A percentile compares a stretch with the other conserved stretches of the same genome.
These are phyloP conservation scores for Pentamera pediparva DNA, from an alignment of 53 echinoderm and acorn worm genomes.

Conservation along the genomic window DNA sequence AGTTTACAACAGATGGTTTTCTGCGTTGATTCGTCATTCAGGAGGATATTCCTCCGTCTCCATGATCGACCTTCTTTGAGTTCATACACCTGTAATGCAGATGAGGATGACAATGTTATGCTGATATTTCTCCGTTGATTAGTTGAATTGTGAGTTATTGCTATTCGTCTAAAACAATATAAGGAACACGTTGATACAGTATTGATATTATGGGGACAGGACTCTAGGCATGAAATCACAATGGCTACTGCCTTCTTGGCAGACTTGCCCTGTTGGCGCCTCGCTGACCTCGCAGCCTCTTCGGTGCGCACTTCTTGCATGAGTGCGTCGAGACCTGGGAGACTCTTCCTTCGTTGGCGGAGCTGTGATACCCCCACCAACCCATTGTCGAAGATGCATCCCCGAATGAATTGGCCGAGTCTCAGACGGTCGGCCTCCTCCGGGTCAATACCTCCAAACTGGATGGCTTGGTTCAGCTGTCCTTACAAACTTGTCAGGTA, in stretches of 20 bases:
- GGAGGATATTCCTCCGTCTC: too few species aligned
- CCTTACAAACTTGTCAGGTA: slow-evolving; percentile 28
- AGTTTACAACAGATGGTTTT: too few species aligned
- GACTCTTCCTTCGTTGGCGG: not conserved
- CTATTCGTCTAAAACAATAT: too few species aligned
- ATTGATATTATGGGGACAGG: too few species aligned
- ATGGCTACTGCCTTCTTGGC: not conserved
- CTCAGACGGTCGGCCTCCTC: slow-evolving; percentile 31
- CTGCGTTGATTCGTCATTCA: too few species aligned
- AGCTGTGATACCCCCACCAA: not conserved
- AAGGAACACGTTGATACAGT: too few species aligned
- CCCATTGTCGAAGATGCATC: slow-evolving; percentile 29
- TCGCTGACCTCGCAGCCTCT: not conserved
- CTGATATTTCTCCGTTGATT: too few species aligned
- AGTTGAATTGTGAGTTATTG: too few species aligned
- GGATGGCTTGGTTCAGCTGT: slow-evolving; percentile 21
- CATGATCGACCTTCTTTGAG: too few species aligned
- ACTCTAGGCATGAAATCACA: too few species aligned
- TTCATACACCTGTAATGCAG: too few species aligned
- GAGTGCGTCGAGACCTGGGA: not conserved
- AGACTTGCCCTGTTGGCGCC: not conserved
- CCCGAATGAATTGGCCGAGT: slow-evolving; percentile 25
- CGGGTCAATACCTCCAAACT: slow-evolving; percentile 15
- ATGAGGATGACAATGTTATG: too few species aligned
- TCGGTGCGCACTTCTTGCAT: not conserved